phyloP scores from a whole-genome alignment of 2,113 vertebrate genomes.

The Lota lota region DNA sequence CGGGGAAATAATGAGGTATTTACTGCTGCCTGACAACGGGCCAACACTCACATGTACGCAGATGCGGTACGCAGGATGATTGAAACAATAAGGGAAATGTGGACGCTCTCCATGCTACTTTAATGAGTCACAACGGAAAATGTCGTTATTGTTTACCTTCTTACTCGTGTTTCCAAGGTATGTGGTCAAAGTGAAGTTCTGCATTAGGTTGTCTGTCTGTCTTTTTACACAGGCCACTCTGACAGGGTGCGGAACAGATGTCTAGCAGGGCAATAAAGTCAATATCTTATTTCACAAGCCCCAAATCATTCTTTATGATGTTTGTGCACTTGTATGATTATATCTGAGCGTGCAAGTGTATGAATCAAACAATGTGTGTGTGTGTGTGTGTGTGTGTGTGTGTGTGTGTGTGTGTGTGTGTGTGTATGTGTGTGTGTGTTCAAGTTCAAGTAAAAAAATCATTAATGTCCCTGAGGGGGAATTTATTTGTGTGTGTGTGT shows the following conservation, averaged over 20 bases:
- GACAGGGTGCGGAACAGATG: background rate
- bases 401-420: background rate
- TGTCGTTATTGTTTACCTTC: too few species aligned
- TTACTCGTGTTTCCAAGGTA: too few species aligned
- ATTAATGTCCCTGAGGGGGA: background rate
- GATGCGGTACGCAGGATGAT: too few species aligned
- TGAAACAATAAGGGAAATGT: too few species aligned
- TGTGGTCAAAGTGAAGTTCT: too few species aligned
- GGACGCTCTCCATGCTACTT: too few species aligned
- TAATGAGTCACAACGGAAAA: too few species aligned
- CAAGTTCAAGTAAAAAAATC: background rate
- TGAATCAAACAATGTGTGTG: background rate
- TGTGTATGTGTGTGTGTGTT: background rate
- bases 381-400: background rate
- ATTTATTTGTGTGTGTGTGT: background rate
- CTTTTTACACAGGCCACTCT: background rate
- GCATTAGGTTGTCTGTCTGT: background rate
- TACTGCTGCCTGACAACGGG: too few species aligned
- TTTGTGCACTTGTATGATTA: background rate
- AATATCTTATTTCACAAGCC: background rate
- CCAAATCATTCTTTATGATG: background rate
- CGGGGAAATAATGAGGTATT: too few species aligned
- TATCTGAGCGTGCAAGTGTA: background rate
- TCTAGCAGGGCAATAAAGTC: slow-evolving; percentile 5
- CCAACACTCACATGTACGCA: too few species aligned